phyloP scores from a whole-genome alignment of 1,140 invertebrate genomes.

The Drosophila pruinosa region DNA sequence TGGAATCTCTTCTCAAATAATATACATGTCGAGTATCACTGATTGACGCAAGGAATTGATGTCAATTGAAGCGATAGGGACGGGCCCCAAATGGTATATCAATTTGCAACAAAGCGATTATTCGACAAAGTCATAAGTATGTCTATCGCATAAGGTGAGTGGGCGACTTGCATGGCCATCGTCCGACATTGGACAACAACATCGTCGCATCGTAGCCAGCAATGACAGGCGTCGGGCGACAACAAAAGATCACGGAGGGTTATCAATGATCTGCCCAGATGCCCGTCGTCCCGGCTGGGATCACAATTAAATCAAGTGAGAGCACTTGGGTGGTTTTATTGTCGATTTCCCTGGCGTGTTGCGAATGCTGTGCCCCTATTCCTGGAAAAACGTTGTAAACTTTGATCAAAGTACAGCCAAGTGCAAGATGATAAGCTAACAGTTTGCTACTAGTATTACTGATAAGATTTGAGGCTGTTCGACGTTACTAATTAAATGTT shows the following conservation, averaged over 20 bases:
- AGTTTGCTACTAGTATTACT: slow-evolving; percentile 5
- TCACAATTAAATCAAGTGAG: slow-evolving; percentile 48
- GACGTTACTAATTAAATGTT: slow-evolving; percentile 30
- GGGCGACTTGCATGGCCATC: slow-evolving; percentile 14
- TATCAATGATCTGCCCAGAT: slow-evolving; percentile 35
- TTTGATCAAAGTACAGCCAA: slow-evolving; percentile 48
- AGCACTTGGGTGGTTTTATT: slow-evolving; percentile 15
- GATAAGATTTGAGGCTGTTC: slow-evolving; percentile 38
- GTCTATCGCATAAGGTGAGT: slow-evolving; percentile 2
- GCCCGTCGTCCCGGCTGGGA: slow-evolving; percentile 28
- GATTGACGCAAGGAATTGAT: neutral
- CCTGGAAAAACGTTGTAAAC: slow-evolving; percentile 52
- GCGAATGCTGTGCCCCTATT: slow-evolving; percentile 53
- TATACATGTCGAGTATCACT: neutral
- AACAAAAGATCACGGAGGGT: slow-evolving; percentile 27
- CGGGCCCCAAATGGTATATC: slow-evolving; percentile 5
- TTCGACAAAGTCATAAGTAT: neutral
- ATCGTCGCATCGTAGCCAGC: slow-evolving; percentile 4
- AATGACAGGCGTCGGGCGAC: slow-evolving; percentile 5
- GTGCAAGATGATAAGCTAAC: slow-evolving; percentile 47
- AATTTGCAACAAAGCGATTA: neutral
- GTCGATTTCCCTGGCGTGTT: slow-evolving; percentile 31
- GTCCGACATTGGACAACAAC: slow-evolving; percentile 26
- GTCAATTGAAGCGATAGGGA: slow-evolving; percentile 8
- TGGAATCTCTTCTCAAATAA: neutral